Base-by-base conservation (phyloP, 2,888 invertebrate species). In the Drosophila bunnanda region DNA sequence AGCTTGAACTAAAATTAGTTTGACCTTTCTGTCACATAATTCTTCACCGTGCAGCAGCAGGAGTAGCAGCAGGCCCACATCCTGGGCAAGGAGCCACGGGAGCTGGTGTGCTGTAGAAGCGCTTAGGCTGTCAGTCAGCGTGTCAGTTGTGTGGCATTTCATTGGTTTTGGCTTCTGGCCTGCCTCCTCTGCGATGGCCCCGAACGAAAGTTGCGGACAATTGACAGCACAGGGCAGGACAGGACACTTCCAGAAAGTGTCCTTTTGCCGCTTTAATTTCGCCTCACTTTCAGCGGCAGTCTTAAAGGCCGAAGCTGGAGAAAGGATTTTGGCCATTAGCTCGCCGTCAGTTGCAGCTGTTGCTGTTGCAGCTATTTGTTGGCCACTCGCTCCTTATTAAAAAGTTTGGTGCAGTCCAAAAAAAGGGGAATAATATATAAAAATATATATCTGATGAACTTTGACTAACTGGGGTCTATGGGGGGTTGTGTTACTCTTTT, bases 71-170 rank as follows among this genome's bases (percentile, higher is more conserved):
- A 17, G 38, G 22, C 22, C 38, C 9, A 44, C 44, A 25, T 34
- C 53, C 65, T 48, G 65, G 46, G 32, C 46, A 38, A 57, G 53
- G 59, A 54, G 36, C 38, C 56, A 25, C 13, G 9, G 39, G 7
- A 22, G 22, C 41, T 53, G 59, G 22, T 9, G 38, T 61, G 57
- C 61, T 60, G 59, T 28, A 43, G 38, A 44, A 69, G 59, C 65
- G 78, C 78, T 77, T 77, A 54, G 66, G 68, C 74, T 58, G 84
- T 78, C 84, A 76, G 72, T 82, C 79, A 77, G 71, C 52, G 48
- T 81, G 84, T 73, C 82, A 77, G 41, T 69, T 68, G 67, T 41
- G 57, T 58, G 74, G 60, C 71, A 32, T 67, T 69, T 60, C 69
- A 70, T 70, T 70, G 70, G 70, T 70, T 69, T 60, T 70, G 70